These are phyloP conservation scores for Tylochromis polylepis DNA, from an alignment of 2,113 vertebrate genomes.

Conservation along the genomic window DNA sequence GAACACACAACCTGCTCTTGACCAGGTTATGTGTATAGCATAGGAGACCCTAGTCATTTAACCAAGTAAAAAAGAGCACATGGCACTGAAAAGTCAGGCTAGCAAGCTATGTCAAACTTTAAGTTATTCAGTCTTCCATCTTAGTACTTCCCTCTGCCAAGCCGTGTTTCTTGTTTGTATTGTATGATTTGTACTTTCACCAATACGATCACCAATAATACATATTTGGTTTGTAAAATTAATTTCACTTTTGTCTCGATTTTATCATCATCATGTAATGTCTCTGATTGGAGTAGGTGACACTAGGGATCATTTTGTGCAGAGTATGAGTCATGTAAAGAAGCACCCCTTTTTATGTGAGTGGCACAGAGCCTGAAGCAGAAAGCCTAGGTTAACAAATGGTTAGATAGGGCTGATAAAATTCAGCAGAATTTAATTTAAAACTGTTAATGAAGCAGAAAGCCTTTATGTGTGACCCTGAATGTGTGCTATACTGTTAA, in stretches of 20 bases:
- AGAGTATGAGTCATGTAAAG: neutral
- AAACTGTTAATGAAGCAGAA: neutral
- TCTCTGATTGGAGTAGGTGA: neutral
- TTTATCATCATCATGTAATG: neutral
- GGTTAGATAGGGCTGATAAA: neutral
- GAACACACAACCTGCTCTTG: neutral
- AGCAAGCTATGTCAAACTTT: neutral
- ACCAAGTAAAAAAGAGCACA: neutral
- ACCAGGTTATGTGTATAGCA: neutral
- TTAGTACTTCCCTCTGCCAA: neutral
- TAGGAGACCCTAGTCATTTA: neutral
- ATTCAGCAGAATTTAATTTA: neutral
- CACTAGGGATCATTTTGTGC: neutral
- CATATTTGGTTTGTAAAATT: neutral
- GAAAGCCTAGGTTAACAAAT: neutral
- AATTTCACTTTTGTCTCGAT: neutral
- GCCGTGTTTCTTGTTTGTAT: neutral
- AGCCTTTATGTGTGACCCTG: neutral
- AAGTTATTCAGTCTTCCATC: neutral
- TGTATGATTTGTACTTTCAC: neutral
- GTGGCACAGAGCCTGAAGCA: neutral
- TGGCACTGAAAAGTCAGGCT: neutral
- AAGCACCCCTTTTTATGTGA: neutral
- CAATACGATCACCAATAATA: neutral
- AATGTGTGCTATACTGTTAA: neutral